Evolutionary conservation across 2,888 invertebrate species (phyloP), one percentile per base, ranked within the genome.

Genomic region (Mythimna pallens): DNA sequence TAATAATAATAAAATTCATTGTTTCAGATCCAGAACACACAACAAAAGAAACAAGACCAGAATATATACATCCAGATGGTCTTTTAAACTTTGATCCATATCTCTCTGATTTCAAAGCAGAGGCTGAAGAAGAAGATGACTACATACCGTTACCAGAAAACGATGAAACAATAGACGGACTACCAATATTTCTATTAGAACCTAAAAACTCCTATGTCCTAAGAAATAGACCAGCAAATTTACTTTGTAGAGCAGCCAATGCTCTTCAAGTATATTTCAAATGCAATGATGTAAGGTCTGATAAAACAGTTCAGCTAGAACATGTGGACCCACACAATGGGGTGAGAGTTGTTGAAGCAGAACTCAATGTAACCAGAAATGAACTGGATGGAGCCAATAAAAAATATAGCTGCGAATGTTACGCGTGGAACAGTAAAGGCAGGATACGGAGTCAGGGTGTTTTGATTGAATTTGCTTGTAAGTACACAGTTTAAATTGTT

Each of bases 171-270:
- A 97, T 97, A 74, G 98, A 97, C 66, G 97, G 98, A 58, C 94
- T 98, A 81, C 99, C 99, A 20, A 97, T 98, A 83, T 99, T 99
- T 92, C 97, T 98, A 25, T 96, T 97, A 80, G 99, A 99, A 91
- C 99, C 99, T 2, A 97, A 98, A 88, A 98, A 98, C 92, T 97
- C 98, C 1, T 99, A 98, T 94, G 99, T 99, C 78, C 97, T 99
- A 58, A 98, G 98, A 91, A 98, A 98, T 89, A 98, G 98, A 87
- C 98, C 99, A 50, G 99, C 99, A 0, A 97, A 97, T 4, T 95
- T 99, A 50, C 97, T 98, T 67, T 99, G 99, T 91, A 97, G 98
- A 87, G 99, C 99, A 0, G 98, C 98, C 8, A 98, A 99, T 93
- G 99, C 99, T 30, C 96, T 99, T n/a, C 97, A 98, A 93, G 97